phyloP scores from a whole-genome alignment of 2,797 vertebrate genomes.

The Tapera naevia region DNA sequence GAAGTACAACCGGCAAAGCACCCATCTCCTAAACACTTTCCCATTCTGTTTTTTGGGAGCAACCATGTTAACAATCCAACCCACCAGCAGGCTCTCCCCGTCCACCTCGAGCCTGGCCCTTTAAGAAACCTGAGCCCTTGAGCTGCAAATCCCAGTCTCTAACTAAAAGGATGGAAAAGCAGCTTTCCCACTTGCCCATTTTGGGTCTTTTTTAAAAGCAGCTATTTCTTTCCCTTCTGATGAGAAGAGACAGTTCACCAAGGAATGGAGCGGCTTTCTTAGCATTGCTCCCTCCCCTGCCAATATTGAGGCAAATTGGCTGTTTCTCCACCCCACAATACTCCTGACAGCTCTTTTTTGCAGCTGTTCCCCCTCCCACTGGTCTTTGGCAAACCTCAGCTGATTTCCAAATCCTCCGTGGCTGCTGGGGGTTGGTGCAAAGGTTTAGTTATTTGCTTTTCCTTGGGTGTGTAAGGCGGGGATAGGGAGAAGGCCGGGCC shows the following conservation, averaged over 20 bases:
- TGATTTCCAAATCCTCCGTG: slow-evolving; percentile 17
- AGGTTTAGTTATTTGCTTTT: slow-evolving; percentile 65
- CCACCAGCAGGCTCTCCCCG: accelerated
- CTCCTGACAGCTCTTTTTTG: not conserved
- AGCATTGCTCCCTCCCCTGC: not conserved
- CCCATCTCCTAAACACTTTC: not conserved
- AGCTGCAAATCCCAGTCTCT: not conserved
- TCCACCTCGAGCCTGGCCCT: not conserved
- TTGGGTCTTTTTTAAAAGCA: not conserved
- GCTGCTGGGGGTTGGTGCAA: not conserved
- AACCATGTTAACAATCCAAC: accelerated
- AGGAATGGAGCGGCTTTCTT: not conserved
- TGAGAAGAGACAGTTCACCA: not conserved
- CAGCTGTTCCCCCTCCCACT: accelerated
- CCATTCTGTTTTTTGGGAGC: accelerated
- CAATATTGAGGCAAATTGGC: not conserved
- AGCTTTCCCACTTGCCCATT: not conserved
- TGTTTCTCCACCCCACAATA: accelerated
- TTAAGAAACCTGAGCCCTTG: slow-evolving; percentile 1
- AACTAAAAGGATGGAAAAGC: not conserved
- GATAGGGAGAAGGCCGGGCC: not conserved
- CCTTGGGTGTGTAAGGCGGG: not conserved
- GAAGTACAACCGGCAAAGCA: not conserved
- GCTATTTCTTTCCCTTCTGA: not conserved
- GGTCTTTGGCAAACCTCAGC: not conserved